Evolutionary conservation across 2,888 invertebrate genomes (phyloP), one percentile per base, ranked within the genome.

Genomic region (Ochropacha duplaris): DNA sequence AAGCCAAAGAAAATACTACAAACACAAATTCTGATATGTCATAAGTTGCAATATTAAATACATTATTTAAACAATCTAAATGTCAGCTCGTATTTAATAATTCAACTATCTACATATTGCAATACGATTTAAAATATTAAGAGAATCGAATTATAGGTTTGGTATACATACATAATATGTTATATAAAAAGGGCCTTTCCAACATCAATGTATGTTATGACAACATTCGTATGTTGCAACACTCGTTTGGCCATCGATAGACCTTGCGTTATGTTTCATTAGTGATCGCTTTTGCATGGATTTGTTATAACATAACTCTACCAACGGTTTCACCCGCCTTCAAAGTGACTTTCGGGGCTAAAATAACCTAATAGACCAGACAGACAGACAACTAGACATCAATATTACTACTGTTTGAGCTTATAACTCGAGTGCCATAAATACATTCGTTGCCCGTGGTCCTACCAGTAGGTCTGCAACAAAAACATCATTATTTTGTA

Each of bases 191-290:
- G 44, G 44, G 44, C 44, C 44, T 44, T n/a, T 12, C 39, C 5
- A 39, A 44, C 39, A 1, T 9, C 12, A 11, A 36, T 14, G 44
- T 44, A 44, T n/a, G 9, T n/a, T 5, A 44, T 39, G 19, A 44
- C 44, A 9, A 44, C 44, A 44, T 44, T 19, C 16, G 28, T 19
- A 31, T 52, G 52, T 52, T 52, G 52, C 52, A 34, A 34, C 52
- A 52, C 22, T 52, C 19, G 52, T 52, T 52, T 52, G 52, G 52
- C 22, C 22, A 22, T 31, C 52, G 12, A 52, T 52, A 34, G 52
- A n/a, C 19, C 22, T 51, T 51, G 50, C 16, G 9, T 44, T 44
- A 19, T 2, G 44, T 51, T 11, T 26, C 28, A 31, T 50, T 8
- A 12, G 19, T 31, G 31, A 34, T 52, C 52, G 24, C 3, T 22